Base-by-base conservation (phyloP, 1,140 invertebrate genomes). In the Drosophila equinoxialis region DNA sequence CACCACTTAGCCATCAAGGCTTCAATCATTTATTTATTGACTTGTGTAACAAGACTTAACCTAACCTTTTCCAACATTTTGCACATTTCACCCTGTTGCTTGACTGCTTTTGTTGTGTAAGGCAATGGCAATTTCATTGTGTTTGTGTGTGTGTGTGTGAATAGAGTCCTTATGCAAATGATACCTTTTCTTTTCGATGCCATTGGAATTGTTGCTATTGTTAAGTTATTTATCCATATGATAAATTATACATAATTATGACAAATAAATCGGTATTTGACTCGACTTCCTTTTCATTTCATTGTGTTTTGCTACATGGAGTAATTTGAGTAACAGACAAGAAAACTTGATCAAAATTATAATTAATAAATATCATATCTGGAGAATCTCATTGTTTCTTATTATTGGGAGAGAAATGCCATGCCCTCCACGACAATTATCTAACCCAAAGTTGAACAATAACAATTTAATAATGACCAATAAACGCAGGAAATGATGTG, bases 171-270 rank as follows among this genome's bases (percentile, higher is more conserved):
- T 76, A 72, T 71, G 70, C 61, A 72, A 76, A 10, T 14, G 35
- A 58, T 17, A 33, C 33, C 23, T 20, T 23, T 51, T 51, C 45
- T 23, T 51, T 23, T 51, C 17, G 8, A 23, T 14, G 7, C 7
- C 10, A 51, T 10, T 51, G 17, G 20, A 51, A 51, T 51, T 51
- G 45, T 1, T 23, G 17, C 17, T 23, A 8, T 3, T 51, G 17
- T 1, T 48, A 10, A 17, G 45, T 10, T 23, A 20, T 23, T 10
- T 51, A 3, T 23, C 7, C 65, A 41, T 58, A 63, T 59, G 57
- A 71, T 62, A 70, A 82, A 79, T 82, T 87, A 73, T 69, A 51
- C 68, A 59, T 68, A 79, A 81, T 83, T 83, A 71, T 65, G 35
- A 6, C 42, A 79, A 60, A 68, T 54, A 51, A 61, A 79, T 61